Base-by-base conservation (phyloP, 2,113 vertebrate species). In the Alligator sinensis region DNA sequence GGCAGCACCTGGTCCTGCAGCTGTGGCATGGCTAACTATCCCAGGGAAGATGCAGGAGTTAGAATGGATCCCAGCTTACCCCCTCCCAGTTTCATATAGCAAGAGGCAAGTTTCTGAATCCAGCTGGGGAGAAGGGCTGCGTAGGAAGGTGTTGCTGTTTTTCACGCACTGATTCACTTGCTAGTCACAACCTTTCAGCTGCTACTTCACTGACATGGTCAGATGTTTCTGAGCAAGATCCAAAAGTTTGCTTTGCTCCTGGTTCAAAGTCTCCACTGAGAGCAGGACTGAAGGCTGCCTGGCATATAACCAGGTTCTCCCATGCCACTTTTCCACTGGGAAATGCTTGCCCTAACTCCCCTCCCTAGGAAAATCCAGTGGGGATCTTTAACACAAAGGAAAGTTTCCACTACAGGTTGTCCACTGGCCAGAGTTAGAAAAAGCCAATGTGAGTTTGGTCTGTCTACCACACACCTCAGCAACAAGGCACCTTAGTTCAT, bases 401-500 rank as follows among this genome's bases (percentile, higher is more conserved):
- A 34, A 88, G 91, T 22, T 0, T 0, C 28, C 5, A 8, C n/a
- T 75, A 61, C 28, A 62, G 6, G 25, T 58, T 24, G 61, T 34
- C 22, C 57, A 79, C 74, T 62, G 21, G 28, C 62, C 13, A 38
- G 38, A 38, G 66, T 18, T 66, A 68, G 30, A 78, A 25, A 64
- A 28, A 74, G 34, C 21, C 70, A 58, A 24, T 8, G 54, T 18
- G 59, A 25, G 59, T 62, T 30, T 30, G 38, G 38, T 38, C 10
- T 11, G 18, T 25, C 55, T 38, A 9, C 16, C 17, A 14, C 25
- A 5, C 61, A 16, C 12, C 70, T 30, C 68, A 34, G 59, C 15
- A 80, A 12, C 55, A 11, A 57, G 55, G 54, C 38, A 9, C 60
- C 55, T 47, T 62, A 30, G 8, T 38, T 5, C 34, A 19, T 38